Conservation (phyloP, 2,888 invertebrate genomes). For the Hypena proboscidalis region DNA sequence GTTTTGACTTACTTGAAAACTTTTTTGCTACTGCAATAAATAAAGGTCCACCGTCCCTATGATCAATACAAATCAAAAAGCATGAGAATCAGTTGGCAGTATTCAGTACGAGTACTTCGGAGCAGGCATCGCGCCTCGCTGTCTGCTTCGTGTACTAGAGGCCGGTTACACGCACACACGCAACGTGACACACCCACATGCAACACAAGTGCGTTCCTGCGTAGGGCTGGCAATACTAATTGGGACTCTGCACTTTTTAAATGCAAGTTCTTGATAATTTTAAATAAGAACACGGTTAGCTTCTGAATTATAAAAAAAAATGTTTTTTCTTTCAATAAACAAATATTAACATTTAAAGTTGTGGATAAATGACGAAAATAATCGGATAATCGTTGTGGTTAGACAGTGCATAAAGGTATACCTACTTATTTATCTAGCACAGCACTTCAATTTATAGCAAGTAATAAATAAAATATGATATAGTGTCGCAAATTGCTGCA, state of each 20-base stretch:
- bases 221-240: slow-evolving; percentile 30
- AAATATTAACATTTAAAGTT: too few species aligned
- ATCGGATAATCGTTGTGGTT: too few species aligned
- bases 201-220: slow-evolving; percentile 19
- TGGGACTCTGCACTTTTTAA: slow-evolving; percentile 1
- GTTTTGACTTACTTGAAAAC: too few species aligned
- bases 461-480: neutral
- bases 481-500: neutral
- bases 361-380: too few species aligned
- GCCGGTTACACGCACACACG: slow-evolving; percentile 36
- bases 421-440: too few species aligned
- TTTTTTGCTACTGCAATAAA: too few species aligned
- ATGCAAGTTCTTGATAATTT: neutral
- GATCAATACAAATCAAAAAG: slow-evolving; percentile 10
- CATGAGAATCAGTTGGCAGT: slow-evolving; percentile 38
- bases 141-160: slow-evolving; percentile 50
- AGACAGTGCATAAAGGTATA: too few species aligned
- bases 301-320: too few species aligned
- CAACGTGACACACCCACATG: slow-evolving; percentile 32
- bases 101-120: slow-evolving; percentile 21
- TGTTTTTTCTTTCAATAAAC: too few species aligned
- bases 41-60: neutral
- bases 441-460: too few species aligned
- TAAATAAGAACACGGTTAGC: too few species aligned
- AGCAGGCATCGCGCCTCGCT: slow-evolving; percentile 54